Percentiles rank a stretch among this genome's conserved stretches.
phyloP scores from a whole-genome alignment of 2,888 invertebrate species.

The Mamestra brassicae region DNA sequence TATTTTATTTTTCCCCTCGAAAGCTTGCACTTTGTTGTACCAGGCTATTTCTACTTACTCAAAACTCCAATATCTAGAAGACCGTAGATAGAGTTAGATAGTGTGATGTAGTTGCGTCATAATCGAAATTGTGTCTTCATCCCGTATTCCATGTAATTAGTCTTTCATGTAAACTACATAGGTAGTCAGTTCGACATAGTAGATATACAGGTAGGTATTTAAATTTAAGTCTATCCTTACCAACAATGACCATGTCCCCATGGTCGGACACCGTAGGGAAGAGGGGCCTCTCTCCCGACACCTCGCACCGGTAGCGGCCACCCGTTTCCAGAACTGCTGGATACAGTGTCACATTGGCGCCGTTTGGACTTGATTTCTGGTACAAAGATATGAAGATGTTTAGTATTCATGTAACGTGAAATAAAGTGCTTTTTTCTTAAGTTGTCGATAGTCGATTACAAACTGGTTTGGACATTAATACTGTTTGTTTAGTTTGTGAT shows the following conservation, averaged over 20 bases:
- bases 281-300: conserved; percentile 94
- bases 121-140: neutral
- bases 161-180: no score
- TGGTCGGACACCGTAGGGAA: conserved; percentile 95
- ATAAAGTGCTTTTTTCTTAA: conserved; percentile 17
- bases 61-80: no score
- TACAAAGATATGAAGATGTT: conserved; percentile 40
- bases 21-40: neutral
- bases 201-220: no score
- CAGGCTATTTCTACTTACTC: neutral
- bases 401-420: conserved; percentile 32
- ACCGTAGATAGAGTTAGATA: neutral
- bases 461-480: conserved; percentile 29
- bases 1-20: neutral
- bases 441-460: neutral
- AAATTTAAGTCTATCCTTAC: conserved; percentile 84
- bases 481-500: conserved; percentile 26
- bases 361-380: conserved; percentile 92
- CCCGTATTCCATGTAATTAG: neutral
- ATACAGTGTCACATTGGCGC: conserved; percentile 92
- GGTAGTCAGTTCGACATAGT: no score
- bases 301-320: conserved; percentile 94
- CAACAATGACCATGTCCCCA: conserved; percentile 94
- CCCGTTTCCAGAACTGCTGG: conserved; percentile 93
- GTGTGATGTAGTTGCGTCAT: neutral